Conservation (phyloP, 1,140 invertebrate species). For the Aphaenogaster ashmeadi region DNA sequence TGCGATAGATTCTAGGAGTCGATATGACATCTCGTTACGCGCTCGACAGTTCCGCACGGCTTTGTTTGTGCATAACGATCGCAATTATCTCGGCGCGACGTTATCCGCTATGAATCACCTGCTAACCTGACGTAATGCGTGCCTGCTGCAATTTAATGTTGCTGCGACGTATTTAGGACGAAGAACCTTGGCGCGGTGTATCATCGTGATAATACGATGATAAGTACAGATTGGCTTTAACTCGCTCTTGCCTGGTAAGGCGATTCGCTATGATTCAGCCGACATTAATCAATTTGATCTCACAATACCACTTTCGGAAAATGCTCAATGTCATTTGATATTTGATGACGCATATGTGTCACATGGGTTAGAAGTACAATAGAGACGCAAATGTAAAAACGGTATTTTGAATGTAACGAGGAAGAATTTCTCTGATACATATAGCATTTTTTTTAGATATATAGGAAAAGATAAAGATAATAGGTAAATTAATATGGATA, state of each 20-base stretch:
- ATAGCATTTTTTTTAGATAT: neutral
- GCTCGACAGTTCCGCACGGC: constrained; percentile 46
- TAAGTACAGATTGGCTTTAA: constrained; percentile 64
- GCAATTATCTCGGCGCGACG: constrained; percentile 73
- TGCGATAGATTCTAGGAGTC: constrained; percentile 46
- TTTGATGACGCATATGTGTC: too few species aligned
- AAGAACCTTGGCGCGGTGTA: constrained; percentile 14
- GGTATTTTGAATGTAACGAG: neutral
- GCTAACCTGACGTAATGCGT: constrained; percentile 70
- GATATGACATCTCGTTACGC: constrained; percentile 63
- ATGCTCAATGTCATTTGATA: neutral
- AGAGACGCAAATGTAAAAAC: neutral
- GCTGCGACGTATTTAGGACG: constrained; percentile 64
- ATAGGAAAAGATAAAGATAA: neutral
- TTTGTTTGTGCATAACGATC: constrained; percentile 75
- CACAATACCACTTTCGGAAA: constrained; percentile 14
- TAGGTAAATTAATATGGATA: neutral
- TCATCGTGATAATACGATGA: constrained; percentile 43
- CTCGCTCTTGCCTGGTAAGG: constrained; percentile 34
- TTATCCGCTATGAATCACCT: constrained; percentile 76
- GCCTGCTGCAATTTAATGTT: constrained; percentile 69
- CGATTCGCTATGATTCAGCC: constrained; percentile 31
- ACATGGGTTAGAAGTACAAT: neutral
- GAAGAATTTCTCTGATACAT: neutral
- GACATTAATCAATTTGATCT: constrained; percentile 8